These are phyloP conservation scores for Sphaerophoria rueppellii DNA, from an alignment of 2,888 invertebrate genomes.

Conservation along the genomic window DNA sequence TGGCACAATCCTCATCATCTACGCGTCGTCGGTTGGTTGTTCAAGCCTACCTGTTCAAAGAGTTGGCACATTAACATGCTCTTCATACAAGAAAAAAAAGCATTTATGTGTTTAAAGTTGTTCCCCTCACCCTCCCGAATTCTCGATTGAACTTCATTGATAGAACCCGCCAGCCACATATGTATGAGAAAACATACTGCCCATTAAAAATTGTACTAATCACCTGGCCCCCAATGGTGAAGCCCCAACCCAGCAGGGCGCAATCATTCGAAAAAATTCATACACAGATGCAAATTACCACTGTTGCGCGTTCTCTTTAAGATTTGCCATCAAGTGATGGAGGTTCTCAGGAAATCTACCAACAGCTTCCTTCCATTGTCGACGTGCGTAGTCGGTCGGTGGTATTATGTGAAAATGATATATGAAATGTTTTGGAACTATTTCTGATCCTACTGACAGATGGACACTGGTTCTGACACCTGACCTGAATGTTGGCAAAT, in stretches of 20 bases:
- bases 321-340: not conserved
- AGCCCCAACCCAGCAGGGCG: slow-evolving; percentile 64
- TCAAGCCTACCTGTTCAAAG: slow-evolving; percentile 57
- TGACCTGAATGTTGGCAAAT: slow-evolving; percentile 63
- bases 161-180: slow-evolving; percentile 50
- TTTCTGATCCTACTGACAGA: slow-evolving; percentile 68
- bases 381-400: slow-evolving; percentile 32
- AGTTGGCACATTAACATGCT: slow-evolving; percentile 68
- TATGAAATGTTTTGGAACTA: slow-evolving; percentile 65
- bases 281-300: slow-evolving; percentile 64
- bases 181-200: slow-evolving; percentile 57
- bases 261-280: slow-evolving; percentile 61
- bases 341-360: slow-evolving; percentile 10
- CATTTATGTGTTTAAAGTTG: not conserved
- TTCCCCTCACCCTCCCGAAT: not conserved
- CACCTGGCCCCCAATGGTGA: slow-evolving; percentile 71
- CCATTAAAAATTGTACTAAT: slow-evolving; percentile 73
- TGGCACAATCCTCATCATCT: slow-evolving; percentile 58
- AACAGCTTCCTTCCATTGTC: slow-evolving; percentile 10
- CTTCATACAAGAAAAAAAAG: slow-evolving; percentile 20
- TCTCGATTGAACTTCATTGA: slow-evolving; percentile 50
- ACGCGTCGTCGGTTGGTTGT: not conserved
- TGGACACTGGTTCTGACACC: slow-evolving; percentile 72
- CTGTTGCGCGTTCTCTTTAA: slow-evolving; percentile 50
- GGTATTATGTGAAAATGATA: slow-evolving; percentile 66